These are phyloP conservation scores for Sarcophaga subvicina DNA, from an alignment of 2,888 invertebrate species.

Conservation along the genomic window DNA sequence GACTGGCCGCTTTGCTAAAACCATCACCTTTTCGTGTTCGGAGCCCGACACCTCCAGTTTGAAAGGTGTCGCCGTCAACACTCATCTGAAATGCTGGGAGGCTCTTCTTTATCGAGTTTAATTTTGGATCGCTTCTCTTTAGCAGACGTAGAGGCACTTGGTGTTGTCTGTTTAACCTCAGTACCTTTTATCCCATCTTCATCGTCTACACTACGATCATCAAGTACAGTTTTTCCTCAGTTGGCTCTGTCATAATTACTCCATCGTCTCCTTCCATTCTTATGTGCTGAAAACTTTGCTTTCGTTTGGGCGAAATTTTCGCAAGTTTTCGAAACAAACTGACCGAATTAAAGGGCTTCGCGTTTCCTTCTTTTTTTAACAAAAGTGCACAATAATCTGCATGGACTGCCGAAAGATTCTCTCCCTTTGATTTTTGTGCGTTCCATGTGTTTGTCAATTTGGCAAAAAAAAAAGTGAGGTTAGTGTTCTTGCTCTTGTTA, in stretches of 20 bases:
- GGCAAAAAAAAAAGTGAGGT: constrained; percentile 60
- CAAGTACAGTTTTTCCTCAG: constrained; percentile 61
- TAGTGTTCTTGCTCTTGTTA: constrained; percentile 41
- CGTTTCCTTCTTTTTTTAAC: neutral
- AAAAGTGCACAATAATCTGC: too few species aligned
- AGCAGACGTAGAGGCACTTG: too few species aligned
- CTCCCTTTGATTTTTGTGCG: constrained; percentile 27
- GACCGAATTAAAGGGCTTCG: constrained; percentile 13
- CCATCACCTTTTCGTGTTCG: constrained; percentile 60
- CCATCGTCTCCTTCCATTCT: constrained; percentile 76
- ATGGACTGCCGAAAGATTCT: too few species aligned
- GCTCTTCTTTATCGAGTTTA: constrained; percentile 62
- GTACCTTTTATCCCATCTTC: neutral
- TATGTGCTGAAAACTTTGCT: constrained; percentile 75
- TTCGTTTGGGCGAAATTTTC: constrained; percentile 69
- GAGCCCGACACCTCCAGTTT: constrained; percentile 68
- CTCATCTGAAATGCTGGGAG: constrained; percentile 30
- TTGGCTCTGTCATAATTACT: constrained; percentile 60
- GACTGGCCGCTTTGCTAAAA: constrained; percentile 31
- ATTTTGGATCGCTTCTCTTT: constrained; percentile 52
- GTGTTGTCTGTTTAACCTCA: too few species aligned
- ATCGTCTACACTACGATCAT: constrained; percentile 34
- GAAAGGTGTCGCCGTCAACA: constrained; percentile 63
- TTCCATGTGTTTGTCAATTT: constrained; percentile 64
- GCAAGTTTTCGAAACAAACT: constrained; percentile 54